These are phyloP conservation scores for Spinus olivaceus DNA, from an alignment of 2,797 vertebrate genomes.

Conservation along the genomic window DNA sequence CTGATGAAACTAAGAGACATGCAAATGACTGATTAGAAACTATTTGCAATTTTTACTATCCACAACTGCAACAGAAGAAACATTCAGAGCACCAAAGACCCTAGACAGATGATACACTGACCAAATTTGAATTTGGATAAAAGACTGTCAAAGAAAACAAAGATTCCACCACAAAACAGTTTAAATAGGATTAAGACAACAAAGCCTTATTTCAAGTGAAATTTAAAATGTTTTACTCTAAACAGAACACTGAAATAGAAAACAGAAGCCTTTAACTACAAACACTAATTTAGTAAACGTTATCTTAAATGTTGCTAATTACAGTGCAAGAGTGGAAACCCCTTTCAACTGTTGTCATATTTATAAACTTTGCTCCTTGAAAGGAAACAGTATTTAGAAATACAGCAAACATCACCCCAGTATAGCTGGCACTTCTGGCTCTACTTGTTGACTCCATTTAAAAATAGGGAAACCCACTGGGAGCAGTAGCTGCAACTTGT, in stretches of 20 bases:
- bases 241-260: not conserved
- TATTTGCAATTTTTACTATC: not conserved
- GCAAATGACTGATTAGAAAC: not conserved
- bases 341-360: not conserved
- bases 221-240: not conserved
- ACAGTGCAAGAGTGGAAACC: not conserved
- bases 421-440: not conserved
- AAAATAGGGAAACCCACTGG: constrained; percentile 15
- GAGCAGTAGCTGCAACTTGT: constrained; percentile 22
- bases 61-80: not conserved
- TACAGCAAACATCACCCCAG: not conserved
- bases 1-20: not conserved
- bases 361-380: not conserved
- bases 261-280: not conserved
- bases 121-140: not conserved
- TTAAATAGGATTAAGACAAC: constrained; percentile 4
- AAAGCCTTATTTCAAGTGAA: constrained; percentile 12
- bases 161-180: not conserved
- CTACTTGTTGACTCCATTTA: not conserved
- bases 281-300: not conserved
- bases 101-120: not conserved
- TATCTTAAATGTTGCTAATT: not conserved
- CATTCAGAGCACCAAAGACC: not conserved
- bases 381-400: not conserved
- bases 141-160: not conserved